A percentile compares a stretch with the other conserved stretches of the same genome.
phyloP scores from a whole-genome alignment of 2,888 invertebrate species.

The Drosophila gaucha region DNA sequence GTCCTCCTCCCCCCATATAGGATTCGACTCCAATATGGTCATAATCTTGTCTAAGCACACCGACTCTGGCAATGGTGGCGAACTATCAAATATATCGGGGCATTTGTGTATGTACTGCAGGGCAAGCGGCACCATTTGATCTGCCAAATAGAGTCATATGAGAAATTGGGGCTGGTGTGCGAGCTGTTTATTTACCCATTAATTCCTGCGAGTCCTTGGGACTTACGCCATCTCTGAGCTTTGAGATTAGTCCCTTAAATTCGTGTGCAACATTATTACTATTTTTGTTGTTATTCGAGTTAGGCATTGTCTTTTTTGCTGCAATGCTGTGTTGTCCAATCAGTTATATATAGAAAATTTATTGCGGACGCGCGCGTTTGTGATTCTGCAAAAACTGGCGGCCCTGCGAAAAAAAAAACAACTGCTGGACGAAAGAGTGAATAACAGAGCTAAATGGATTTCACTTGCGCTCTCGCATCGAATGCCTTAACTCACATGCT shows the following conservation, averaged over 20 bases:
- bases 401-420: slow-evolving; percentile 11
- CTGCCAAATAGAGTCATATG: slow-evolving; percentile 4
- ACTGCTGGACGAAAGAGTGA: slow-evolving; percentile 24
- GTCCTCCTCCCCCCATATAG: neutral
- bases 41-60: slow-evolving; percentile 34
- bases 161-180: neutral
- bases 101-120: slow-evolving; percentile 32
- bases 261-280: slow-evolving; percentile 8
- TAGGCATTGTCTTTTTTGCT: neutral
- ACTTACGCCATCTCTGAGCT: slow-evolving; percentile 7
- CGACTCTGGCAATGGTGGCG: slow-evolving; percentile 16
- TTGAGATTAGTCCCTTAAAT: slow-evolving; percentile 5
- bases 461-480: neutral
- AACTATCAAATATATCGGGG: slow-evolving; percentile 13
- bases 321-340: neutral
- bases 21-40: slow-evolving; percentile 11
- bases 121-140: slow-evolving; percentile 28
- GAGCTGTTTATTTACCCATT: slow-evolving; percentile 17
- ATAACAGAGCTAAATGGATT: slow-evolving; percentile 3
- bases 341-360: neutral
- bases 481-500: slow-evolving; percentile 4
- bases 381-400: slow-evolving; percentile 9
- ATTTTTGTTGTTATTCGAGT: slow-evolving; percentile 2
- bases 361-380: slow-evolving; percentile 12
- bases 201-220: slow-evolving; percentile 17